Evolutionary conservation across 2,888 invertebrate genomes (phyloP).

Genomic region (Microctonus brassicae): DNA sequence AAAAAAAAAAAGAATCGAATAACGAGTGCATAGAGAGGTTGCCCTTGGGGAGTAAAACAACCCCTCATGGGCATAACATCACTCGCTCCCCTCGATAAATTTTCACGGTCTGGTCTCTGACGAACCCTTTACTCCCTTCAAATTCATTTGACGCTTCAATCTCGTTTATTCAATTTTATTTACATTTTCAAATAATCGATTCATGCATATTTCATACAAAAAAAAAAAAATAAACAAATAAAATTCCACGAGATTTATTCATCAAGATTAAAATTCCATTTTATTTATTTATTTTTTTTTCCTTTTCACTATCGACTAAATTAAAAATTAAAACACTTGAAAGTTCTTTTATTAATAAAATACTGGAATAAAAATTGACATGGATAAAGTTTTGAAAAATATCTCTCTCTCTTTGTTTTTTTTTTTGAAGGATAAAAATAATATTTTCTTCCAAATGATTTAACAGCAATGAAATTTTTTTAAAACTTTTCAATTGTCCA

Average conservation of each 20-base stretch:
- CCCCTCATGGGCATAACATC: constrained; percentile 14
- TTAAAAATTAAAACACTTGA: too few relatives aligned
- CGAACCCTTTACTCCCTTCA: constrained; percentile 7
- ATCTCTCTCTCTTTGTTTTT: too few relatives aligned
- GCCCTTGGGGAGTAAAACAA: constrained; percentile 24
- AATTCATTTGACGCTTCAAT: constrained; percentile 21
- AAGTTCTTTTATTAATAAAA: too few relatives aligned
- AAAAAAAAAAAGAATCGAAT: constrained; percentile 25
- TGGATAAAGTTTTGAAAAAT: not conserved
- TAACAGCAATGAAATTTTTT: not conserved
- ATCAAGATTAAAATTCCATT: not conserved
- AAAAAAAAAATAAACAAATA: not conserved
- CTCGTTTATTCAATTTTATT: constrained; percentile 19
- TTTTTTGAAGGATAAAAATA: not conserved
- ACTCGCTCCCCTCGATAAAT: constrained; percentile 18
- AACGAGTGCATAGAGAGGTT: constrained; percentile 25
- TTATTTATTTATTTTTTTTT: not conserved
- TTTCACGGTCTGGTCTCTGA: constrained; percentile 16
- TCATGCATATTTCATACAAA: not conserved
- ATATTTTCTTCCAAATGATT: not conserved
- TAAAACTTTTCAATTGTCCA: not conserved
- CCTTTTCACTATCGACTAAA: too few relatives aligned
- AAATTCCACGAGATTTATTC: not conserved
- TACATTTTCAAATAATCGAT: constrained; percentile 2
- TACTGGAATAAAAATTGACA: not conserved